Conservation (phyloP, 2,797 vertebrate species). For the Lacerta bilineata region DNA sequence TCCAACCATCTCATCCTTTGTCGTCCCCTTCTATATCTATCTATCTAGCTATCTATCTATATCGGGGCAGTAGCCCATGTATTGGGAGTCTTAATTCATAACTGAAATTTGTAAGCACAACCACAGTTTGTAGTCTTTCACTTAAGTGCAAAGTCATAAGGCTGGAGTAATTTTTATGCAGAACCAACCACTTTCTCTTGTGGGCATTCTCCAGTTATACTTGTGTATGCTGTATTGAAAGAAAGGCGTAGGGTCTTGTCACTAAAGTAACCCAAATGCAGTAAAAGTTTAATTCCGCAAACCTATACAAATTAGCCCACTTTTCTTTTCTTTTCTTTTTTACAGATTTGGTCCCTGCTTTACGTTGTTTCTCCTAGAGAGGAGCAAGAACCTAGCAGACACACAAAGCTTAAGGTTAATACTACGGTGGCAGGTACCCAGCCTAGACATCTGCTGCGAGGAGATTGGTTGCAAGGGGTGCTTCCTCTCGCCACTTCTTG, state of each 20-base stretch:
- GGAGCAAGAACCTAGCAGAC: neutral
- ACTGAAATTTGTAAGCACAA: neutral
- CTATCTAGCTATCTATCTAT: too few species aligned
- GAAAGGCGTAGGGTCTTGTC: rapidly evolving
- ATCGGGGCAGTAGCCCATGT: too few species aligned
- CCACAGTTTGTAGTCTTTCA: neutral
- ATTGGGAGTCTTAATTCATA: neutral
- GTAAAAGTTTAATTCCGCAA: neutral
- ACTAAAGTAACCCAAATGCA: neutral
- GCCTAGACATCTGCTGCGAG: neutral
- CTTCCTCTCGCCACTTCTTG: neutral
- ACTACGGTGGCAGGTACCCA: neutral
- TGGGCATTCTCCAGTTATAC: too few species aligned
- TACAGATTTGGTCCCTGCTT: neutral
- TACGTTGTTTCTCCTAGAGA: neutral
- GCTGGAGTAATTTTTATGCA: neutral
- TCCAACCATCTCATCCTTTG: too few species aligned
- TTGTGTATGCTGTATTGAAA: neutral
- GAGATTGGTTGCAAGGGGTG: neutral
- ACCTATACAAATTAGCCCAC: neutral
- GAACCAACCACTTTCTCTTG: too few species aligned
- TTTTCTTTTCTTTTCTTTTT: too few species aligned
- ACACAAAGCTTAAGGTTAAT: neutral
- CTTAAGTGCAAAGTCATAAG: neutral
- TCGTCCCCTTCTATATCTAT: too few species aligned